Evolutionary conservation across 2,113 vertebrate genomes (phyloP).

Genomic region (Monopterus albus): DNA sequence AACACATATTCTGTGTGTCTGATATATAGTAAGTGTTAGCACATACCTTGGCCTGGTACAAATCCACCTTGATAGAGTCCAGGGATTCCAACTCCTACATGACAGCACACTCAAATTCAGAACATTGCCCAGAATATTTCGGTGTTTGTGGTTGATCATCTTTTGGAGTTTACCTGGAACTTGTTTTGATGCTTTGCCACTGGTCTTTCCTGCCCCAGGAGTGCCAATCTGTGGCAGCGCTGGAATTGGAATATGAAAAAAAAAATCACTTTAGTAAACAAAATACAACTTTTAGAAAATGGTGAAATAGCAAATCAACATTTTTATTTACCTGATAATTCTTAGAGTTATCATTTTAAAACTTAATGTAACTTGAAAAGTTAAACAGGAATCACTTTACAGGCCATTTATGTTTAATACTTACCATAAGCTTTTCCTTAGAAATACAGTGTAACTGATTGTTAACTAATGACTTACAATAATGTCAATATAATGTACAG

Average conservation of each 20-base stretch:
- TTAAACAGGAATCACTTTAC: neutral
- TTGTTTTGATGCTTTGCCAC: constrained; percentile 74
- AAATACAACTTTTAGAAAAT: neutral
- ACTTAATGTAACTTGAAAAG: neutral
- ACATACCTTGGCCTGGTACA: constrained; percentile 71
- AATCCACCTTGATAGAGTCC: constrained; percentile 79
- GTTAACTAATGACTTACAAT: no score
- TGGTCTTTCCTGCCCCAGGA: constrained; percentile 59
- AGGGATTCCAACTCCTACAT: constrained; percentile 74
- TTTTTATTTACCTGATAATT: neutral
- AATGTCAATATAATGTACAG: no score
- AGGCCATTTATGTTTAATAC: neutral
- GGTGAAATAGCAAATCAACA: neutral
- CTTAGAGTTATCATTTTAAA: neutral
- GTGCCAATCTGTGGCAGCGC: constrained; percentile 66
- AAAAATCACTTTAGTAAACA: neutral
- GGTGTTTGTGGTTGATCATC: constrained; percentile 2
- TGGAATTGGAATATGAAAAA: constrained; percentile 18
- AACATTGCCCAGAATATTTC: neutral
- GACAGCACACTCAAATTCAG: neutral
- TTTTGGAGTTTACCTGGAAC: constrained; percentile 71
- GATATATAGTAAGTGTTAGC: neutral
- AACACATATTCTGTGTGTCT: neutral
- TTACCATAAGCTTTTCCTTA: no score
- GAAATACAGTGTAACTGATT: no score